Evolutionary conservation across 2,113 vertebrate species (phyloP).

Genomic region (Anseranas semipalmata): DNA sequence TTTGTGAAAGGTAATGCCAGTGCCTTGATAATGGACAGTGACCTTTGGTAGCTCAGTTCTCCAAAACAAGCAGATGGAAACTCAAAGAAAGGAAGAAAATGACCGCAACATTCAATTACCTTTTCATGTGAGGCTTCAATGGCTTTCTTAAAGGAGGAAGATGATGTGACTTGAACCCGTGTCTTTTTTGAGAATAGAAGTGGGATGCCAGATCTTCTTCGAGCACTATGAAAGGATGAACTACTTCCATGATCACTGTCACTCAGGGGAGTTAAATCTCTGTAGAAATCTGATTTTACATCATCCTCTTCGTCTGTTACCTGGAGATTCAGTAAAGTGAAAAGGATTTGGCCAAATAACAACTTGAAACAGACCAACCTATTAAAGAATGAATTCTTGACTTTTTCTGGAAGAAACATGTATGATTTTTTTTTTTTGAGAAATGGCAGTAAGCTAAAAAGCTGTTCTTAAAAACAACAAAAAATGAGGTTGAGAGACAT

Average conservation of each 20-base stretch:
- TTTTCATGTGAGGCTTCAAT: slow-evolving; percentile 83
- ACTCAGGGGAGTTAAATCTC: slow-evolving; percentile 53
- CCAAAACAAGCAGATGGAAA: neutral
- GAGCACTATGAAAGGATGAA: rapidly evolving
- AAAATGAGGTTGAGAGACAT: neutral
- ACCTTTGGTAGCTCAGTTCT: neutral
- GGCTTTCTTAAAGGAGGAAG: slow-evolving; percentile 74
- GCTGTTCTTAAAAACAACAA: neutral
- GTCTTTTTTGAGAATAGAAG: slow-evolving; percentile 36
- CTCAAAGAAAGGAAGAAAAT: neutral
- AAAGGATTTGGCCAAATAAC: neutral
- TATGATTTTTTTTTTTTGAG: neutral
- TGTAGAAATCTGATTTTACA: slow-evolving; percentile 73
- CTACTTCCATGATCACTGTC: rapidly evolving
- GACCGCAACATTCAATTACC: slow-evolving; percentile 57
- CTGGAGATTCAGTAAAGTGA: slow-evolving; percentile 70
- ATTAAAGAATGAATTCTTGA: neutral
- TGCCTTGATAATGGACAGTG: neutral
- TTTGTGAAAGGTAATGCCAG: neutral
- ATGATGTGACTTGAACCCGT: neutral
- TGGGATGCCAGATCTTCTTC: neutral
- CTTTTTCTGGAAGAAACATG: neutral
- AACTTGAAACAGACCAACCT: neutral
- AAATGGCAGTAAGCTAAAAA: neutral
- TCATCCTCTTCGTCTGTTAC: slow-evolving; percentile 79